These are phyloP conservation scores for Merops nubicus DNA, from an alignment of 2,113 vertebrate genomes.

Conservation along the genomic window DNA sequence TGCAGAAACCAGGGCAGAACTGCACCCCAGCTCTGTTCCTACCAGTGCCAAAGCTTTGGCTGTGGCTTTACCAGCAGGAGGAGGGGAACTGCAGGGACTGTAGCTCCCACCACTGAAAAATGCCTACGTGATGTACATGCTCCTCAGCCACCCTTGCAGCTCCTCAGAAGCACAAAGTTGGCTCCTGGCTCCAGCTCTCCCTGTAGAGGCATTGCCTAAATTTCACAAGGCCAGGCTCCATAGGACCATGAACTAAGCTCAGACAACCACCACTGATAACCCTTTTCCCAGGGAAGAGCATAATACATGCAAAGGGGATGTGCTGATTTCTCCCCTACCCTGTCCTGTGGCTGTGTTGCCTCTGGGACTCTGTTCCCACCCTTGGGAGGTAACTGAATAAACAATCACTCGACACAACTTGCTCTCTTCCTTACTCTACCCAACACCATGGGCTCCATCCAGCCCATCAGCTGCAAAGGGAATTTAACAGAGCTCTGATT, in stretches of 20 bases:
- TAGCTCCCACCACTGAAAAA: not conserved
- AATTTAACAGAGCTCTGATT: not conserved
- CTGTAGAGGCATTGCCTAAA: not conserved
- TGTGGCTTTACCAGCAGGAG: not conserved
- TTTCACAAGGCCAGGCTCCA: not conserved
- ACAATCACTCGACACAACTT: not conserved
- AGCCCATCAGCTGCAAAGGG: not conserved
- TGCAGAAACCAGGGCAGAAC: not conserved
- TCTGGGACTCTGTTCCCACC: not conserved
- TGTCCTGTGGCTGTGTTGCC: not conserved
- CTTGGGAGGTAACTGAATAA: not conserved
- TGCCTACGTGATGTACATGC: rapidly evolving
- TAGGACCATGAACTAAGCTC: not conserved
- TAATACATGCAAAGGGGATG: not conserved
- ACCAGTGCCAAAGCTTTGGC: not conserved
- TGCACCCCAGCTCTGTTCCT: not conserved
- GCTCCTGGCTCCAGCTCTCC: not conserved
- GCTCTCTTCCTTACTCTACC: not conserved
- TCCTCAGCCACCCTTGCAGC: not conserved
- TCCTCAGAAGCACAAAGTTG: not conserved
- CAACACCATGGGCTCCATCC: not conserved
- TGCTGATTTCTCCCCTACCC: not conserved
- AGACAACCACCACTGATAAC: not conserved
- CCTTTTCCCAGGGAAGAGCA: not conserved
- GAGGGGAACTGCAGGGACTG: not conserved